A percentile compares a stretch with the other conserved stretches of the same genome.
Conservation (phyloP, 1,140 invertebrate species). For the Drosophila burlai region DNA sequence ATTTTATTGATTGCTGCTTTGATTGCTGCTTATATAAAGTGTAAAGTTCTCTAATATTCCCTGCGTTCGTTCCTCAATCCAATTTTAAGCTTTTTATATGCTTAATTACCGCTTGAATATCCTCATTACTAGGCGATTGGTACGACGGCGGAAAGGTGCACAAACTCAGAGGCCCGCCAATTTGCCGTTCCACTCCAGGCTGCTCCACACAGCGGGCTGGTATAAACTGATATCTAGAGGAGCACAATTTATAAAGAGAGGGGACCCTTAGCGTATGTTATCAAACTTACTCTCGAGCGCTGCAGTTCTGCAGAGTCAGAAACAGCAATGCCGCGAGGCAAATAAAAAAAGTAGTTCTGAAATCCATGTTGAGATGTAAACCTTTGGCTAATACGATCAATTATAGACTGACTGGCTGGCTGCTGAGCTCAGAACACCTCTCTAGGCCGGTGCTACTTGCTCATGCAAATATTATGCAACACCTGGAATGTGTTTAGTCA, state of each 20-base stretch:
- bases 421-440: constrained; percentile 28
- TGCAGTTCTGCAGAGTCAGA: neutral
- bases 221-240: constrained; percentile 56
- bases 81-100: constrained; percentile 51
- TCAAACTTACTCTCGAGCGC: constrained; percentile 37
- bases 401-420: constrained; percentile 19
- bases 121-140: constrained; percentile 32
- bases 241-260: neutral
- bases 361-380: constrained; percentile 36
- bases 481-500: constrained; percentile 39
- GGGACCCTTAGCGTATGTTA: no score
- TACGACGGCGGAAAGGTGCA: constrained; percentile 61
- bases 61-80: constrained; percentile 14
- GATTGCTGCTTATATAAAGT: constrained; percentile 67
- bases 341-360: constrained; percentile 12
- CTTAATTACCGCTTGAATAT: constrained; percentile 59
- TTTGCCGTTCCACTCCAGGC: constrained; percentile 38
- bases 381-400: constrained; percentile 22
- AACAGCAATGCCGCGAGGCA: constrained; percentile 14
- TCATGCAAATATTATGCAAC: constrained; percentile 62
- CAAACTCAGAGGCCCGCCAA: constrained; percentile 49
- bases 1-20: constrained; percentile 63
- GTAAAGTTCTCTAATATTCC: constrained; percentile 56
- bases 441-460: constrained; percentile 1
- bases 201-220: constrained; percentile 48